These are phyloP conservation scores for Seison nebaliae DNA, from an alignment of 1,140 invertebrate genomes.

Conservation along the genomic window DNA sequence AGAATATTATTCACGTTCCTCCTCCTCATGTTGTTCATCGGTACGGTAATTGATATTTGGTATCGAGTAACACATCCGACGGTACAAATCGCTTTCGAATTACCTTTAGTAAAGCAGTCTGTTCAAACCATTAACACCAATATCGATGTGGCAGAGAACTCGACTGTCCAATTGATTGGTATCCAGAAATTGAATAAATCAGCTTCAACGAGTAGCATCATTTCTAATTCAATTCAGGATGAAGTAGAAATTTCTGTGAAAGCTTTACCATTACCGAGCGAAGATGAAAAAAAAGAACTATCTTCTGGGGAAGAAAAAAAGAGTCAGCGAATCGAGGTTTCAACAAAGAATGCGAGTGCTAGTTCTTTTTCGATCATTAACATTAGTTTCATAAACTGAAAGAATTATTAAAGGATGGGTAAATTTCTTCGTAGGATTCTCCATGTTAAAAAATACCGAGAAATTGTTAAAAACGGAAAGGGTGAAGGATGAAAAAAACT, in stretches of 20 bases:
- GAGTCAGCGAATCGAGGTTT: neutral
- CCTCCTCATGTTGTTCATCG: too few species aligned
- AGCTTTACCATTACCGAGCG: neutral
- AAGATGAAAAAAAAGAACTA: neutral
- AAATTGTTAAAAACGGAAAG: constrained; percentile 11
- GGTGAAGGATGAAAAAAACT: constrained; percentile 5
- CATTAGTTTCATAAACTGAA: neutral
- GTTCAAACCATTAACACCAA: too few species aligned
- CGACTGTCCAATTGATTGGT: too few species aligned
- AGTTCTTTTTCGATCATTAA: neutral
- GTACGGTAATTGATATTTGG: too few species aligned
- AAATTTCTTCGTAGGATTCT: constrained; percentile 1
- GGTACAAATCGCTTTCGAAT: too few species aligned
- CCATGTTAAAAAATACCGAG: constrained; percentile 5
- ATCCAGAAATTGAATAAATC: too few species aligned
- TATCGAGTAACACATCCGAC: too few species aligned
- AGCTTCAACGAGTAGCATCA: too few species aligned
- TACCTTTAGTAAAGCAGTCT: too few species aligned
- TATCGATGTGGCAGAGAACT: too few species aligned
- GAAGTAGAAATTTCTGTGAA: neutral
- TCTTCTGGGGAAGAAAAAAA: neutral
- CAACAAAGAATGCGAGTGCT: neutral
- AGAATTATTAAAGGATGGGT: neutral
- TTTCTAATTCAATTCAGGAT: too few species aligned
- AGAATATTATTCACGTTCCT: neutral